These are phyloP conservation scores for Thamnophis elegans DNA, from an alignment of 2,797 vertebrate genomes.

Conservation along the genomic window DNA sequence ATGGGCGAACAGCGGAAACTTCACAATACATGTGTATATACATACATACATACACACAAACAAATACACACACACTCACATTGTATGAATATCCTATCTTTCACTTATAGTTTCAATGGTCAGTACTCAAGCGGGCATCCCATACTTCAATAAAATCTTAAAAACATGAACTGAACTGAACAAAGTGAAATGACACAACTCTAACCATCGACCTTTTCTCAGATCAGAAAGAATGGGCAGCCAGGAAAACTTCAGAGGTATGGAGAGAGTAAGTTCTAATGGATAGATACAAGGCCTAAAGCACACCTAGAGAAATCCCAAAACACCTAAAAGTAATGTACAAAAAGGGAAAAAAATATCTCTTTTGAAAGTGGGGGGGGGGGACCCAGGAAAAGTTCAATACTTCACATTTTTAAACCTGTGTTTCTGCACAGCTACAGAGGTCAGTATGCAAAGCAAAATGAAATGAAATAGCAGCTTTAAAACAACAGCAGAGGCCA, in stretches of 20 bases:
- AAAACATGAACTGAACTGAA: not conserved
- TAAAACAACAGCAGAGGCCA: not conserved
- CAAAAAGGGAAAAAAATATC: not conserved
- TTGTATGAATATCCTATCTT: not conserved
- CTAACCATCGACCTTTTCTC: not conserved
- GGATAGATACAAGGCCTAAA: not conserved
- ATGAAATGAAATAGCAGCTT: not conserved
- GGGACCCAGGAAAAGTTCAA: not conserved
- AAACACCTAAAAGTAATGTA: not conserved
- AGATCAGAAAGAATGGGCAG: not conserved
- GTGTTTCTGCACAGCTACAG: not conserved
- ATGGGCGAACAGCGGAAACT: too few species aligned
- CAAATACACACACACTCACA: not conserved
- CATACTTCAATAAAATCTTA: not conserved
- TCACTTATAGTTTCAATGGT: not conserved
- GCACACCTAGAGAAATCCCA: not conserved
- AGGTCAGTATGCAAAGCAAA: not conserved
- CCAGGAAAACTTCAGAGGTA: not conserved
- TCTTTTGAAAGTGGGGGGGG: not conserved
- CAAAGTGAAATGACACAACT: not conserved
- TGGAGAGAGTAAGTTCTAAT: not conserved
- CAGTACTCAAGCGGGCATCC: not conserved
- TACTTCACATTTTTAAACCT: not conserved
- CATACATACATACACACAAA: not conserved
- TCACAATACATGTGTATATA: too few species aligned